Conservation (phyloP, 2,113 vertebrate genomes). For the Leptobrachium ailaonicum region DNA sequence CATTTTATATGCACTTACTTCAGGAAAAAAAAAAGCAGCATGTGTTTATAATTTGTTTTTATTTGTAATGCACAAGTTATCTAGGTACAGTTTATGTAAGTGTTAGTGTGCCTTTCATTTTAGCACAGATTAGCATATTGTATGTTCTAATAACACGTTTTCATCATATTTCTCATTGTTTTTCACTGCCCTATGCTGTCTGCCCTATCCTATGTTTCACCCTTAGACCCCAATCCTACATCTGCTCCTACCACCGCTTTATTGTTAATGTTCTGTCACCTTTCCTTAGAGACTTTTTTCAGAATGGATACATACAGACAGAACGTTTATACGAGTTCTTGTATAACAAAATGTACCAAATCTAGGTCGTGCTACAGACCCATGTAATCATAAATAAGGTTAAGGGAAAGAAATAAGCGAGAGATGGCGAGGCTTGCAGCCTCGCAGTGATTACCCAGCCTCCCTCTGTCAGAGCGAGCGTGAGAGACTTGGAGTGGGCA, state of each 20-base stretch:
- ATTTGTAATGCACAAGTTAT: too few species aligned
- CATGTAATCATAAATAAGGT: conserved; percentile 15
- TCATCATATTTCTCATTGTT: too few species aligned
- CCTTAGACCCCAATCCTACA: background rate
- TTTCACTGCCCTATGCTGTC: background rate
- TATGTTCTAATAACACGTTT: too few species aligned
- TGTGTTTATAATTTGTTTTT: too few species aligned
- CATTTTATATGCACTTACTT: too few species aligned
- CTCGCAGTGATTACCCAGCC: conserved; percentile 19
- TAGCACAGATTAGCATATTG: too few species aligned
- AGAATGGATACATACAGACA: background rate
- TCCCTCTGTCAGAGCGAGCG: conserved; percentile 8
- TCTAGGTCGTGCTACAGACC: background rate
- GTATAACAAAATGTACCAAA: background rate
- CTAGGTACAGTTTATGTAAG: too few species aligned
- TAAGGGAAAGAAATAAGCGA: conserved; percentile 11
- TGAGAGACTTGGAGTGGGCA: conserved; percentile 25
- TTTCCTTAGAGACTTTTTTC: background rate
- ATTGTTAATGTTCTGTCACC: background rate
- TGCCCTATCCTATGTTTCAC: background rate
- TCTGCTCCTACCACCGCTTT: background rate
- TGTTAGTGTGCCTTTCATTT: too few species aligned
- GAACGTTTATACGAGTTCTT: background rate
- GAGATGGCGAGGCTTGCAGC: background rate
- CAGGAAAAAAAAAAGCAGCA: too few species aligned